Base-by-base conservation (phyloP, 2,888 invertebrate species). In the Melanostoma mellinum region DNA sequence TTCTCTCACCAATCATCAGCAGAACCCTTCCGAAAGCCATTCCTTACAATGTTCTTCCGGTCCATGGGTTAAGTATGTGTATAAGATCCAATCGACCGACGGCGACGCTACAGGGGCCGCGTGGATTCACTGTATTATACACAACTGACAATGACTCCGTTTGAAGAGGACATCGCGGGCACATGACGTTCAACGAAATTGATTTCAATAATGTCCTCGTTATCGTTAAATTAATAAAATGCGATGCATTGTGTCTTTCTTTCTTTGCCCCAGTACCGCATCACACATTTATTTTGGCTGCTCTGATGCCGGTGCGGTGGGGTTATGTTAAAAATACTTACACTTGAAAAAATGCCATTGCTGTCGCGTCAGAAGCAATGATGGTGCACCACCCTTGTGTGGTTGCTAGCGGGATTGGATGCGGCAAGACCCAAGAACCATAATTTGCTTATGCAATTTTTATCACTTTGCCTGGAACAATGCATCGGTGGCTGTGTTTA, bases 171-270 rank as follows among this genome's bases (percentile, higher is more conserved):
- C 52, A 52, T 32, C 52, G 55, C 38, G 36, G 8, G 46, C 72
- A 53, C 69, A 60, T 55, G 53, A 67, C 35, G 42, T 69, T 68
- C 73, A 78, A 36, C 58, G 46, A 78, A 82, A 82, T 82, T 82
- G 82, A 82, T 82, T 82, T 78, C 63, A 78, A 82, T 82, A 82
- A 82, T 78, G 78, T 82, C 63, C 77, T 82, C 82, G 81, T 82
- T 82, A 82, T 82, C 82, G 78, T 73, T 69, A 82, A 82, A 82
- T 82, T 82, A 78, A 82, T 78, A 78, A 82, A 84, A 68, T 65
- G 44, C 82, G 72, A 78, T 58, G 68, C 82, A 72, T 78, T 78
- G 61, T 68, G 73, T 74, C 36, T 48, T 74, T 33, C 9, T 38
- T 53, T 38, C 33, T 55, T 56, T 67, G 48, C 38, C 36, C 38